Evolutionary conservation across 2,113 vertebrate species (phyloP), one percentile per base, ranked within the genome.

Genomic region (Serilophus lunatus): DNA sequence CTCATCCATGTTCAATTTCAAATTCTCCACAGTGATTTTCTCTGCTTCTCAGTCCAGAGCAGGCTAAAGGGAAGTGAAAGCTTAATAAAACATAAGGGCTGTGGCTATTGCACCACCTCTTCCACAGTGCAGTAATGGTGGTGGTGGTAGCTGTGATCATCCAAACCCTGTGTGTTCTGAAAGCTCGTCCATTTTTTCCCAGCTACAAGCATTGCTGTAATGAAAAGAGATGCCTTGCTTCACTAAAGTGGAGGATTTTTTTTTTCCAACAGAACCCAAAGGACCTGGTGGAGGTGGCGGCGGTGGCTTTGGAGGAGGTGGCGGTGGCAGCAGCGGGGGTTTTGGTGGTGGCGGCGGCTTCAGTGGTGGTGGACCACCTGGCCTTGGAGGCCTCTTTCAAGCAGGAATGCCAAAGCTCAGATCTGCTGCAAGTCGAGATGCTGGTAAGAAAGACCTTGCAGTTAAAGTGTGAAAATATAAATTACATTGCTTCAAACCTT

Each of bases 341-440:
- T 97, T 97, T 3, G 83, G 98, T 5, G 97, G 98, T 2, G 91
- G 97, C 0, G 4, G 97, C 0, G 26, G 96, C 15, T 97, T 97
- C 0, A 50, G 98, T 2, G 97, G 98, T 0, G 36, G 96, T 10
- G 98, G 98, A 35, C 98, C 98, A 15, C 97, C 98, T n/a, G 98
- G 98, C 60, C 97, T 99, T 88, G 99, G 99, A 93, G 99, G 99
- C 78, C 97, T 99, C 42, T 99, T 99, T 95, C 98, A 99, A 76
- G 98, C 98, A 45, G 99, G 99, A 86, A 99, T 99, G 98, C 99
- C 99, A 26, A 99, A 99, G 96, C 98, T 99, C 81, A 98, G 98
- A 88, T 98, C 99, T 88, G 96, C 99, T 49, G 97, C 96, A 8
- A 98, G 51, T 97, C 96, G 98, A 95, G 98, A 99, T 77, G 95